Evolutionary conservation across 2,888 invertebrate species (phyloP), one percentile per base, ranked within the genome.

Genomic region (Ligdia adustata): DNA sequence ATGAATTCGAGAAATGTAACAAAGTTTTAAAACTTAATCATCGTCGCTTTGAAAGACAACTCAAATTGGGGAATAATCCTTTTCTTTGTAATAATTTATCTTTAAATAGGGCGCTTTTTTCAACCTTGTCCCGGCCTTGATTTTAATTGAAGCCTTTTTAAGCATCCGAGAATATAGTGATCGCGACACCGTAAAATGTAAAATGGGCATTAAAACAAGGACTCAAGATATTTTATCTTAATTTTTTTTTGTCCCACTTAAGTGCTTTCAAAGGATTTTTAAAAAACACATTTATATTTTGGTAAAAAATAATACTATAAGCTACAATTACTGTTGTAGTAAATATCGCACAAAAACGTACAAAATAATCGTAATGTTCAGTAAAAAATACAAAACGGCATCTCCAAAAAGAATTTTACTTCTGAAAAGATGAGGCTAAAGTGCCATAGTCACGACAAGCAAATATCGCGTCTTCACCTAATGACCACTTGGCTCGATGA

Each of bases 401-500:
- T n/a, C n/a, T n/a, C n/a, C n/a, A n/a, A n/a, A n/a, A n/a, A n/a
- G n/a, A n/a, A n/a, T n/a, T n/a, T n/a, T n/a, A n/a, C n/a, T n/a
- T n/a, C n/a, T n/a, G 18, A 12, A 11, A 9, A 39, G 12, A 28
- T 4, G 15, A 5, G 28, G 15, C 33, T 33, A 27, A 12, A 13
- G 15, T 39, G 11, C 18, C 38, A 15, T 34, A 40, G 34, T 31
- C 35, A 29, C 29, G 32, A 51, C 44, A 42, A 43, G 54, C 57
- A 57, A 62, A 66, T 64, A 65, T 68, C 60, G 60, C 72, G 69
- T 64, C 69, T 69, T 63, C 51, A 57, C 71, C 52, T 74, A 79
- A 77, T 72, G 72, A 69, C 65, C 66, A 62, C 60, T 67, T 54
- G 58, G 55, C 54, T 67, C 66, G 75, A 79, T 79, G 79, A 78